phyloP scores from a whole-genome alignment of 1,140 invertebrate genomes.

The Drosophila pectinifera region DNA sequence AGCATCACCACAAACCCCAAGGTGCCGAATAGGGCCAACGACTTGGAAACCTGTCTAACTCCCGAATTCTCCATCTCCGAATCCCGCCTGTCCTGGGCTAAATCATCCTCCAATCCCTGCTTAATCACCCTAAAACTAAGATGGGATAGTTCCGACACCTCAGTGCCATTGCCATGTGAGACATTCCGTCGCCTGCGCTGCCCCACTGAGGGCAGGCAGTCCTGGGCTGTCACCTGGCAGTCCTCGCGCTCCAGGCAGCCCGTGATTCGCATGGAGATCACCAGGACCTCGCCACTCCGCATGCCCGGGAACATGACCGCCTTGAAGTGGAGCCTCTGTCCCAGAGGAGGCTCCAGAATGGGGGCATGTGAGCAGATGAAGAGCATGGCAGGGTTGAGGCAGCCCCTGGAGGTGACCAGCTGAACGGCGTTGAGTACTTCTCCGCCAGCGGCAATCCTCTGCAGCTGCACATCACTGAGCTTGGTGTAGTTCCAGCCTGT shows the following conservation, averaged over 20 bases:
- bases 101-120: slow-evolving; percentile 14
- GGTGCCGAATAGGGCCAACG: slow-evolving; percentile 56
- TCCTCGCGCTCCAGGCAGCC: slow-evolving; percentile 88
- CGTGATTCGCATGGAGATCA: slow-evolving; percentile 87
- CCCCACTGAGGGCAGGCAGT: slow-evolving; percentile 50
- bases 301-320: slow-evolving; percentile 90
- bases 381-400: slow-evolving; percentile 87
- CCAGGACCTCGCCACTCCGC: slow-evolving; percentile 87
- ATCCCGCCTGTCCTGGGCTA: not conserved
- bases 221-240: slow-evolving; percentile 84
- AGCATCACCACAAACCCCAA: slow-evolving; percentile 69
- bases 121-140: slow-evolving; percentile 71
- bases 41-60: slow-evolving; percentile 25
- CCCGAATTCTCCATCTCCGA: not conserved
- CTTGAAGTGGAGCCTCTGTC: slow-evolving; percentile 85
- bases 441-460: slow-evolving; percentile 79
- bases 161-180: slow-evolving; percentile 27
- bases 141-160: slow-evolving; percentile 67
- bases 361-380: slow-evolving; percentile 86
- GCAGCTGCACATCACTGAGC: slow-evolving; percentile 87
- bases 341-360: slow-evolving; percentile 80
- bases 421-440: slow-evolving; percentile 85
- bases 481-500: slow-evolving; percentile 88
- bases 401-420: slow-evolving; percentile 87
- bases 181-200: slow-evolving; percentile 60